Percentiles rank a stretch among this genome's conserved stretches.
These are phyloP conservation scores for Onthophagus taurus DNA, from an alignment of 1,140 invertebrate genomes.

Conservation along the genomic window DNA sequence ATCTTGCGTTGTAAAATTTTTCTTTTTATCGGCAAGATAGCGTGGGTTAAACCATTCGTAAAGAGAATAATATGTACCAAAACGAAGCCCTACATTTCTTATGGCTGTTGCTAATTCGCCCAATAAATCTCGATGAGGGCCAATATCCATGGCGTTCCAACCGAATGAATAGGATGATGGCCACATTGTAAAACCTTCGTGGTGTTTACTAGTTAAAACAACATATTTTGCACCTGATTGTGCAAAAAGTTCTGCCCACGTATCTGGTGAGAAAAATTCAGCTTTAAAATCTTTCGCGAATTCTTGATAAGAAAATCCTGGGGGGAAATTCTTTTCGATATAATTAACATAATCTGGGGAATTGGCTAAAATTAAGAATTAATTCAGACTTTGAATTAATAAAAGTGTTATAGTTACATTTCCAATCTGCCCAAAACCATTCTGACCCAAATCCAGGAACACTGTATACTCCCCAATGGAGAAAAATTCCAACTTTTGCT, in stretches of 20 bases:
- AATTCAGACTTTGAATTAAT: not conserved
- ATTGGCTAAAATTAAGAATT: conserved; percentile 38
- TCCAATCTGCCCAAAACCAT: conserved; percentile 83
- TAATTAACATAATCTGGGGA: conserved; percentile 68
- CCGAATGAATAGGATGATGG: conserved; percentile 75
- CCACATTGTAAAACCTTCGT: conserved; percentile 84
- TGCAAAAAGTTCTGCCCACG: conserved; percentile 67
- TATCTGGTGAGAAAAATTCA: conserved; percentile 68
- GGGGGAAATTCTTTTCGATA: conserved; percentile 65
- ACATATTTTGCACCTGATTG: conserved; percentile 67
- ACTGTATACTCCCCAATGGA: conserved; percentile 89
- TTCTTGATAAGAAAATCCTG: conserved; percentile 74
- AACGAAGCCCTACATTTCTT: conserved; percentile 52
- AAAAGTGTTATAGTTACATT: conserved; percentile 45
- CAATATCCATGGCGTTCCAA: conserved; percentile 81
- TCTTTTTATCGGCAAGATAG: conserved; percentile 61
- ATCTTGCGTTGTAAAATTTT: conserved; percentile 52
- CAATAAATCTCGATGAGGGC: conserved; percentile 70
- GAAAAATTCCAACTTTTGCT: conserved; percentile 84
- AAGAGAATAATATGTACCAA: conserved; percentile 80
- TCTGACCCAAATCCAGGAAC: conserved; percentile 77
- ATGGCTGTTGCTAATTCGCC: conserved; percentile 63
- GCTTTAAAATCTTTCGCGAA: conserved; percentile 74
- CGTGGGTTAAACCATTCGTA: conserved; percentile 87
- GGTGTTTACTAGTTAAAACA: conserved; percentile 77